Evolutionary conservation across 2,797 vertebrate genomes (phyloP), one percentile per base, ranked within the genome.

Genomic region (Leptoclinus maculatus): DNA sequence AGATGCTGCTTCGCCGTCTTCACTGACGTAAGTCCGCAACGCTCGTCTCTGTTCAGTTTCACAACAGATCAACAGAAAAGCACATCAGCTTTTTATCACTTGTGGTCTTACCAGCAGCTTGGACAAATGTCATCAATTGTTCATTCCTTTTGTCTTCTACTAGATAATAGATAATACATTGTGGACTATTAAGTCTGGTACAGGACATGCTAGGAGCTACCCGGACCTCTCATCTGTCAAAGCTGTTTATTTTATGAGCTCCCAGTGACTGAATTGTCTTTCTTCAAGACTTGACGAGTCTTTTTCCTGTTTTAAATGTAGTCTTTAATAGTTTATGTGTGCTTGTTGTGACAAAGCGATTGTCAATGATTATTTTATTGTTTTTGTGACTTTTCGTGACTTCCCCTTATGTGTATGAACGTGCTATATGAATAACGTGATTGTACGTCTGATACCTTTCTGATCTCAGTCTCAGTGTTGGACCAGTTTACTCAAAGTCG

Each of bases 401-500:
- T 36, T 38, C 9, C 10, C 36, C 38, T 34, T 1, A 12, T 39
- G 41, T 17, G 41, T 6, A 43, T 43, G 16, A 45, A 45, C 6
- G 43, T 5, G 43, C 43, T 17, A 9, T 19, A 17, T 17, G 16
- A 45, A 19, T 19, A 43, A 43, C n/a, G 7, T 82, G 7, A 59
- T 7, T 47, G 6, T n/a, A 8, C 3, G 4, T 53, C n/a, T 80
- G 9, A 16, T 64, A 0, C 17, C 34, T 43, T 39, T 65, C 36
- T 84, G 45, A 14, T 87, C 9, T n/a, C 76, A 94, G 93, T 62
- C 86, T 43, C 68, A 38, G 39, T 93, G 92, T 83, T 94, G 93
- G 93, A 36, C 38, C 66, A 25, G 36, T 71, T 66, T 93, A 53
- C 90, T 94, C 25, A 23, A n/a, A 7, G 12, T 82, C 0, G 76